Percentiles rank a stretch among this genome's conserved stretches.
phyloP scores from a whole-genome alignment of 2,113 vertebrate genomes.

The Sardina pilchardus region DNA sequence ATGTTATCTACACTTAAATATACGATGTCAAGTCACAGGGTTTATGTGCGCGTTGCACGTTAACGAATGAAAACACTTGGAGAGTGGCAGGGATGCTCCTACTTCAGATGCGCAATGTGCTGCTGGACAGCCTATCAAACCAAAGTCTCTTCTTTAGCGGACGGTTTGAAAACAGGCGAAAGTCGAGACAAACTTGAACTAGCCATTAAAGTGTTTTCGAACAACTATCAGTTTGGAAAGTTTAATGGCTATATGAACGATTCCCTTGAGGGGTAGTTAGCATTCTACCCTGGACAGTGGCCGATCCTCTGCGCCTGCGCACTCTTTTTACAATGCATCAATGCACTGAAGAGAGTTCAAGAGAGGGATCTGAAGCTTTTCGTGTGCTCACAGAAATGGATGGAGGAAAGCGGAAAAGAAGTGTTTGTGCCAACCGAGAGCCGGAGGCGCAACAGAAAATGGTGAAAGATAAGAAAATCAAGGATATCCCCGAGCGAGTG shows the following conservation, averaged over 20 bases:
- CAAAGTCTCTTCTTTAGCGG: neutral
- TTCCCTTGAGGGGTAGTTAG: constrained; percentile 63
- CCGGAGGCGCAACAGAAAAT: constrained; percentile 47
- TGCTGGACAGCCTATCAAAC: neutral
- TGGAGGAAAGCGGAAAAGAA: constrained; percentile 63
- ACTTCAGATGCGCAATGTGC: neutral
- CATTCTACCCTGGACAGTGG: constrained; percentile 69
- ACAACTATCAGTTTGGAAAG: neutral
- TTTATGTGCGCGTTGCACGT: neutral
- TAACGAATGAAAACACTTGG: neutral
- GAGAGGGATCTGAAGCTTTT: constrained; percentile 58
- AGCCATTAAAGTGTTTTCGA: neutral
- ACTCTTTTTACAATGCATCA: constrained; percentile 67
- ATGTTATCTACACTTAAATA: neutral
- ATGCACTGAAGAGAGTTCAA: constrained; percentile 62
- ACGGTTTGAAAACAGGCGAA: neutral
- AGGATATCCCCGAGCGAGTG: constrained; percentile 70
- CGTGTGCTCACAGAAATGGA: constrained; percentile 68
- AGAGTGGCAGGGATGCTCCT: neutral
- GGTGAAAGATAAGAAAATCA: constrained; percentile 47
- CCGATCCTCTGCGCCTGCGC: constrained; percentile 73
- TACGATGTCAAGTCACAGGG: neutral
- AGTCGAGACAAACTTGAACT: neutral
- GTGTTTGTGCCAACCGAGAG: constrained; percentile 50
- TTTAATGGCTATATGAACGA: neutral